A percentile compares a stretch with the other conserved stretches of the same genome.
These are phyloP conservation scores for Lasioglossum oenotherae DNA, from an alignment of 2,888 invertebrate genomes.

Conservation along the genomic window DNA sequence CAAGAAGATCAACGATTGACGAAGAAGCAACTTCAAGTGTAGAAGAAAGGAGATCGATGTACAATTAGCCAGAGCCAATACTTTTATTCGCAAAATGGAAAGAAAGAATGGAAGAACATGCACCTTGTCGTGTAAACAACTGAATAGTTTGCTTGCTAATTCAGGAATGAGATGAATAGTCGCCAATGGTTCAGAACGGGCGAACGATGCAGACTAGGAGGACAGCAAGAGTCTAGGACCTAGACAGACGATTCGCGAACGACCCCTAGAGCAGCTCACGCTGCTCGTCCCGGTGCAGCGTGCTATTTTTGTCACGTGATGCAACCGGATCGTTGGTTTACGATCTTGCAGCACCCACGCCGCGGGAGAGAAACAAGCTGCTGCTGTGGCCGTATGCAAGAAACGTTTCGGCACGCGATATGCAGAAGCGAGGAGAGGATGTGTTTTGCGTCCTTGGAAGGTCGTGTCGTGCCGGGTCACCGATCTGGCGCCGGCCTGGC, in stretches of 20 bases:
- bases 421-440: slow-evolving; percentile 54
- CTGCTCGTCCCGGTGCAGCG: slow-evolving; percentile 30
- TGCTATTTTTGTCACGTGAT: slow-evolving; percentile 77
- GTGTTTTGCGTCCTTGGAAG: slow-evolving; percentile 78
- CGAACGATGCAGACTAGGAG: neutral
- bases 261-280: slow-evolving; percentile 24
- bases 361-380: slow-evolving; percentile 54
- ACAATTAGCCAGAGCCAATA: neutral
- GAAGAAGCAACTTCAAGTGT: neutral
- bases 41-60: neutral
- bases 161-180: neutral
- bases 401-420: slow-evolving; percentile 61
- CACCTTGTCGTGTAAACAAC: neutral
- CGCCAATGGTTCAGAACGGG: neutral
- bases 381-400: slow-evolving; percentile 36
- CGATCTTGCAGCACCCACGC: slow-evolving; percentile 69
- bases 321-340: slow-evolving; percentile 72
- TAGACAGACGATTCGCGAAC: slow-evolving; percentile 22
- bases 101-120: neutral
- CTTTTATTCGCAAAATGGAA: neutral
- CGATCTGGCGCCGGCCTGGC: slow-evolving; percentile 70
- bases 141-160: neutral
- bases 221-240: neutral
- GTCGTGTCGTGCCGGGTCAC: slow-evolving; percentile 75
- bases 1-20: neutral